These are phyloP conservation scores for Cecidostiba fungosa DNA, from an alignment of 2,888 invertebrate species.

Conservation along the genomic window DNA sequence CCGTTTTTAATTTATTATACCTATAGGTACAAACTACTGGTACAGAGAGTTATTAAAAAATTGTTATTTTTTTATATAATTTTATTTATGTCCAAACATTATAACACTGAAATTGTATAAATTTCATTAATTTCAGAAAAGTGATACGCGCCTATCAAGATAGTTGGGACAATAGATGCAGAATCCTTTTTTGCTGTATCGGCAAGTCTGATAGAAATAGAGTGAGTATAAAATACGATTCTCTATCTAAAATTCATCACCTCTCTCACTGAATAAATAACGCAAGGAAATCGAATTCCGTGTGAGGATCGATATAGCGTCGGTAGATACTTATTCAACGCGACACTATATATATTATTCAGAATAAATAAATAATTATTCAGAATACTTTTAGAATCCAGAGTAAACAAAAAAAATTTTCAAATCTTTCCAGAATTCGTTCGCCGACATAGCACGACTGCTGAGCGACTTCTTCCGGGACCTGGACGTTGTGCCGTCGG, in stretches of 20 bases:
- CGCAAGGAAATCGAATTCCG: background rate
- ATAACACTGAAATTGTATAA: too few relatives aligned
- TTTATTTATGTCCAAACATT: too few relatives aligned
- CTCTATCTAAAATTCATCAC: conserved; percentile 4
- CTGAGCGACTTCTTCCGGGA: conserved; percentile 94
- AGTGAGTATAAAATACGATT: conserved; percentile 78
- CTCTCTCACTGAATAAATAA: background rate
- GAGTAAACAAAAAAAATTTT: too few relatives aligned
- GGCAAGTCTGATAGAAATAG: conserved; percentile 87
- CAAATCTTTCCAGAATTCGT: conserved; percentile 83
- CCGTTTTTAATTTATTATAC: too few relatives aligned
- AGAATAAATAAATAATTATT: too few relatives aligned
- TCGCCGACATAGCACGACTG: conserved; percentile 91
- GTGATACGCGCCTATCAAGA: conserved; percentile 93
- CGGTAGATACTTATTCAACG: background rate
- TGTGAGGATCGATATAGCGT: background rate
- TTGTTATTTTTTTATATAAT: too few relatives aligned
- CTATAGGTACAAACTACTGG: too few relatives aligned
- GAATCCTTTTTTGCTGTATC: conserved; percentile 91
- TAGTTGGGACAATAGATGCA: conserved; percentile 92
- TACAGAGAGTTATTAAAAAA: too few relatives aligned
- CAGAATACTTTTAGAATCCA: too few relatives aligned
- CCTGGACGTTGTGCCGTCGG: conserved; percentile 93
- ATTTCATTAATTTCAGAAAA: conserved; percentile 83
- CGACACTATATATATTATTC: too few relatives aligned